phyloP scores from a whole-genome alignment of 2,113 vertebrate species.

The Cranoglanis bouderius region DNA sequence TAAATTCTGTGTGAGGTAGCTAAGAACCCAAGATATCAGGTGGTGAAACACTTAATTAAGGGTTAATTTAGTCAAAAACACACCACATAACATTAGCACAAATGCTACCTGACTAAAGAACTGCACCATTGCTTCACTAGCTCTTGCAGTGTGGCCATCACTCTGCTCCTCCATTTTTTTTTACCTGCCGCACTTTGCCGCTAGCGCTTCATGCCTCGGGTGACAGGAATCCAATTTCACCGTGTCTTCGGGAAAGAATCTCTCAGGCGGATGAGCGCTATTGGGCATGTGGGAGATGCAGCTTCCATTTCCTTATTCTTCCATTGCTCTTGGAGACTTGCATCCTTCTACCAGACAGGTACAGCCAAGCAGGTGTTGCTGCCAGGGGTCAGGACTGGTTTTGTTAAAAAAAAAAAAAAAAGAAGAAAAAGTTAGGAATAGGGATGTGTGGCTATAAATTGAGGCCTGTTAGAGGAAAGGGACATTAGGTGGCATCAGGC shows the following conservation, averaged over 20 bases:
- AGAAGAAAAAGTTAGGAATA: neutral
- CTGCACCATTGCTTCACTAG: neutral
- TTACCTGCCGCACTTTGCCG: conserved; percentile 44
- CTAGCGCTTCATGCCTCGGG: conserved; percentile 41
- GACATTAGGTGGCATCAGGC: conserved; percentile 2
- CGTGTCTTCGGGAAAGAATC: conserved; percentile 37
- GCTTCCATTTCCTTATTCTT: conserved; percentile 35
- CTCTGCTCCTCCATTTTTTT: conserved; percentile 32
- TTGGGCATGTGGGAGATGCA: conserved; percentile 24
- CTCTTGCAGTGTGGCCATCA: conserved; percentile 26
- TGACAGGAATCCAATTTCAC: conserved; percentile 54
- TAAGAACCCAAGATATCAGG: neutral
- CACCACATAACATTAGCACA: neutral
- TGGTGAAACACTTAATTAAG: neutral
- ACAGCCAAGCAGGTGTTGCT: neutral
- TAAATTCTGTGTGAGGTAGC: neutral
- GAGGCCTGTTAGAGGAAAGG: neutral
- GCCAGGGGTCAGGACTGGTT: neutral
- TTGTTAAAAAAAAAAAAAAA: neutral
- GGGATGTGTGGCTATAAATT: neutral
- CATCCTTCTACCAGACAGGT: conserved; percentile 12
- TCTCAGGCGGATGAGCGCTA: conserved; percentile 43
- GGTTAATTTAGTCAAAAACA: neutral
- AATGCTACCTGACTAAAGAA: neutral
- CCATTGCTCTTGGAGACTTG: conserved; percentile 5